Conservation (phyloP, 2,888 invertebrate species). For the Cremastinae sp. region DNA sequence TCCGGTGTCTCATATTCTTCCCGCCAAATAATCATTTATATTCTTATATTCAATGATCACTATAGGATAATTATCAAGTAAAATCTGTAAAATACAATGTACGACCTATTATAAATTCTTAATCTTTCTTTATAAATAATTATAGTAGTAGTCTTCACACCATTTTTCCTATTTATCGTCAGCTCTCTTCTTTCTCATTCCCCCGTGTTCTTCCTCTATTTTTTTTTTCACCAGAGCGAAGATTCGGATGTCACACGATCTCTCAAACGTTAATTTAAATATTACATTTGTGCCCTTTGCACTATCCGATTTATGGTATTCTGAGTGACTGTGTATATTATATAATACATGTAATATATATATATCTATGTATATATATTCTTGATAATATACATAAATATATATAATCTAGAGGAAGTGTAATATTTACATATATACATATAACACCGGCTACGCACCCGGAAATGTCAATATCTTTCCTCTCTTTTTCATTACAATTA, state of each 20-base stretch:
- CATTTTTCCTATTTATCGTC: constrained; percentile 72
- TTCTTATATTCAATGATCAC: constrained; percentile 70
- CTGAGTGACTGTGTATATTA: constrained; percentile 61
- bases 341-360: constrained; percentile 63
- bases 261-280: constrained; percentile 71
- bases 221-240: constrained; percentile 41
- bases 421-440: constrained; percentile 80
- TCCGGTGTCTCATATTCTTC: constrained; percentile 71
- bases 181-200: constrained; percentile 6
- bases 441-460: constrained; percentile 74
- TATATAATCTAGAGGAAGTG: constrained; percentile 78
- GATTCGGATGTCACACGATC: constrained; percentile 71
- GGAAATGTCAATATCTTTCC: constrained; percentile 70
- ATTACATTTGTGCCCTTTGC: constrained; percentile 80
- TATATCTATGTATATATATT: constrained; percentile 50
- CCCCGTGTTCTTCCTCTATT: not conserved
- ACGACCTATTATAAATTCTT: constrained; percentile 78
- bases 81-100: constrained; percentile 81
- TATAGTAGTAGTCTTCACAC: constrained; percentile 80
- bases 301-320: constrained; percentile 69
- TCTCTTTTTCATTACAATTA: constrained; percentile 38
- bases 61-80: constrained; percentile 76
- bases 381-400: constrained; percentile 57
- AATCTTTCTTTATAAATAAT: constrained; percentile 77
- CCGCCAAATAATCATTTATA: constrained; percentile 58